Conservation (phyloP, 2,888 invertebrate genomes). For the Rhyacophila evoluta region DNA sequence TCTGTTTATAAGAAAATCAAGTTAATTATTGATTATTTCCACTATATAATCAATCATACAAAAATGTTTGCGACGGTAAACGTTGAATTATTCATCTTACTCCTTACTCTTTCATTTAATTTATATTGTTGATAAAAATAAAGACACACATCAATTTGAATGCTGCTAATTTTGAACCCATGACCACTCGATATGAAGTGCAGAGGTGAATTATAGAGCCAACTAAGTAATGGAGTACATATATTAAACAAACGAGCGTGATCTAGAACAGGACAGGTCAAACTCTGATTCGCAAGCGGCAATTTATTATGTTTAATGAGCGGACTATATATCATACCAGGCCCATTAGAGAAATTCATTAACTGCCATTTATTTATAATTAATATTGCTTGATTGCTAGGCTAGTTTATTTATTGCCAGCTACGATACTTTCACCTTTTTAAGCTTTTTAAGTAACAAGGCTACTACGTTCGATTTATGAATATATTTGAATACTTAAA, state of each 20-base stretch:
- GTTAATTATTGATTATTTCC: too few species aligned
- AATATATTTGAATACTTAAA: too few species aligned
- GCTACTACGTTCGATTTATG: too few species aligned
- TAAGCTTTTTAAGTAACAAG: neutral
- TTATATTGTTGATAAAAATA: too few species aligned
- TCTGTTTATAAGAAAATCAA: too few species aligned
- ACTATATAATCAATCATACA: too few species aligned
- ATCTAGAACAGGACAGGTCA: slow-evolving; percentile 24
- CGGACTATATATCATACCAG: neutral
- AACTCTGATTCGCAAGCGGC: neutral
- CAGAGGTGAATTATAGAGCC: slow-evolving; percentile 40
- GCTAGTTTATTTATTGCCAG: neutral
- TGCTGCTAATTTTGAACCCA: slow-evolving; percentile 43
- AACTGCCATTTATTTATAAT: neutral
- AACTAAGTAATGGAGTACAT: slow-evolving; percentile 49
- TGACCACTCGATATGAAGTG: too few species aligned
- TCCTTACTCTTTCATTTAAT: too few species aligned
- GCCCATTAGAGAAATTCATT: neutral
- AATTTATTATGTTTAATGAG: neutral
- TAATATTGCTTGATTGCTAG: neutral
- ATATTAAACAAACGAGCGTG: slow-evolving; percentile 40
- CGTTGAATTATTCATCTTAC: too few species aligned
- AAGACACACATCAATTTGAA: too few species aligned
- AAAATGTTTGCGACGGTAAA: too few species aligned
- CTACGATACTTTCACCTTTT: neutral